Evolutionary conservation across 2,888 invertebrate genomes (phyloP), one percentile per base, ranked within the genome.

Genomic region (Pristionchus arcanus): DNA sequence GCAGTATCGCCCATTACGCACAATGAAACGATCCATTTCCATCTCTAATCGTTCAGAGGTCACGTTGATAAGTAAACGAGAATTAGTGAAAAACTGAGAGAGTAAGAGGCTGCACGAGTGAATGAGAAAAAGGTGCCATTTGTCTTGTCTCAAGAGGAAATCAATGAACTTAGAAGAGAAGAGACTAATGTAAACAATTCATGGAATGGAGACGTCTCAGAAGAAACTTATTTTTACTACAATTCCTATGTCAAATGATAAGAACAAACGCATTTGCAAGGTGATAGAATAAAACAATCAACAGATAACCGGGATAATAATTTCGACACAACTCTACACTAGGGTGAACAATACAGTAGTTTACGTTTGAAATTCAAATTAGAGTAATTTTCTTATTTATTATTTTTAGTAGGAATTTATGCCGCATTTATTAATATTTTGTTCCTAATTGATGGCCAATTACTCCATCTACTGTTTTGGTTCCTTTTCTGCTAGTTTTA

Each of bases 121-220:
- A 49, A 81, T 81, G 42, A 42, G 55, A 55, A 84, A 55, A 84
- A 84, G 55, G 84, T 84, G 84, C 84, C 84, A 84, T 84, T 84
- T 84, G 84, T 84, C 55, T 55, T 37, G 19, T 84, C 55, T 55
- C 53, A 55, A 84, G 84, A 84, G 42, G 37, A 77, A 84, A 84
- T 84, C 84, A 84, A 84, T 84, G 84, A 31, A n/a, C 31, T 19
- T 13, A 31, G 37, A 31, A 11, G 15, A 55, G 53, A 84, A 84
- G 42, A 34, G 31, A 19, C 19, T 34, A 34, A 71, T n/a, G 42
- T 77, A 77, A 77, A 77, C 77, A 77, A 77, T 34, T 68, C 28
- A 28, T n/a, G 68, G 21, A 55, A 28, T n/a, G n/a, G 28, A 28
- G 25, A 68, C 55, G 15, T 55, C 4, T 16, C 4, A n/a, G n/a